Percentiles rank a stretch among this genome's conserved stretches.
Conservation (phyloP, 2,888 invertebrate species). For the Trichopria drosophilae region DNA sequence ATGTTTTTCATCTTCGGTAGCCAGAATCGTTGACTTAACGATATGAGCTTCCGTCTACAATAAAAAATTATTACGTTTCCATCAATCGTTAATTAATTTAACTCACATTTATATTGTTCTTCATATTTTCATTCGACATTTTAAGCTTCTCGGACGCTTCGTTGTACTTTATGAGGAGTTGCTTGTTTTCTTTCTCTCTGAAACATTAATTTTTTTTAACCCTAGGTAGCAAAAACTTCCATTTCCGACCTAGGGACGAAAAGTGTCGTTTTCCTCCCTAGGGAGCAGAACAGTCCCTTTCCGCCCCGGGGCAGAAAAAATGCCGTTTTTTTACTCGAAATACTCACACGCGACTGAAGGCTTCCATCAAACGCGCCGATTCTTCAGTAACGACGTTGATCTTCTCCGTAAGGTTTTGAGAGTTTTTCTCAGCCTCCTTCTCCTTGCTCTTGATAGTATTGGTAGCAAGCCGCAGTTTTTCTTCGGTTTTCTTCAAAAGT, state of each 20-base stretch:
- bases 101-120: conserved; percentile 47
- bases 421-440: conserved; percentile 42
- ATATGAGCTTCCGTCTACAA: conserved; percentile 27
- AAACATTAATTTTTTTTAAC: conserved; percentile 26
- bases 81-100: no score
- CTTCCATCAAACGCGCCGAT: conserved; percentile 42
- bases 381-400: conserved; percentile 42
- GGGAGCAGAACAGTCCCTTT: no score
- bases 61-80: conserved; percentile 24
- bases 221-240: not conserved
- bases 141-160: conserved; percentile 45
- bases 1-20: conserved; percentile 27
- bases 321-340: not conserved
- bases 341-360: conserved; percentile 44
- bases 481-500: conserved; percentile 56
- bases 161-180: conserved; percentile 42
- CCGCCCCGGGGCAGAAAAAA: no score
- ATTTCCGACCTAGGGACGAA: not conserved
- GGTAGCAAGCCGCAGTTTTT: conserved; percentile 42
- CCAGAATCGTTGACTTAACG: no score
- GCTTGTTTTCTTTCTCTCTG: conserved; percentile 50
- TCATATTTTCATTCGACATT: conserved; percentile 45
- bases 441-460: conserved; percentile 42
- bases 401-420: conserved; percentile 45
- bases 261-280: no score